Percentiles rank a stretch among this genome's conserved stretches.
These are phyloP conservation scores for Stenodera caucasica DNA, from an alignment of 2,888 invertebrate species.

Conservation along the genomic window DNA sequence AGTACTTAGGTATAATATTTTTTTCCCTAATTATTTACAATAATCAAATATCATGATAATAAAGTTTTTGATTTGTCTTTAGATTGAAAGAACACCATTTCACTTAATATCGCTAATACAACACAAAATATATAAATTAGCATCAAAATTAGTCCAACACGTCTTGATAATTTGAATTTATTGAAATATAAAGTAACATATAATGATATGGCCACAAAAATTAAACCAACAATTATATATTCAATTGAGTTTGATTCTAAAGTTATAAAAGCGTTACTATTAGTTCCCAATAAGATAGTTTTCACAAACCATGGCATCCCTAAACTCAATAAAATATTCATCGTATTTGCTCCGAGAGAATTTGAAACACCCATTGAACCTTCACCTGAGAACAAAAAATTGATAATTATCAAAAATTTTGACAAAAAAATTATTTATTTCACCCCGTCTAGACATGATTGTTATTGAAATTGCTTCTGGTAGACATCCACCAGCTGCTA, in stretches of 20 bases:
- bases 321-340: constrained; percentile 80
- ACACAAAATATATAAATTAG: constrained; percentile 71
- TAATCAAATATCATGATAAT: not conserved
- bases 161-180: constrained; percentile 70
- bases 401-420: not conserved
- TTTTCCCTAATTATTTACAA: not conserved
- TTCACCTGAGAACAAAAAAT: constrained; percentile 67
- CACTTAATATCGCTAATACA: constrained; percentile 75
- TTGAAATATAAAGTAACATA: constrained; percentile 69
- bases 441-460: constrained; percentile 84
- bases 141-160: constrained; percentile 68
- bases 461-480: constrained; percentile 83
- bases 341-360: constrained; percentile 81
- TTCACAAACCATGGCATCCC: constrained; percentile 86
- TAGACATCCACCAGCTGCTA: constrained; percentile 88
- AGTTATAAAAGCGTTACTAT: constrained; percentile 57
- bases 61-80: no score
- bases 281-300: constrained; percentile 60
- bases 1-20: no score
- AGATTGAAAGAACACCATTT: constrained; percentile 58
- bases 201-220: constrained; percentile 72
- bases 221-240: constrained; percentile 77
- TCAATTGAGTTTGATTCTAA: constrained; percentile 80
- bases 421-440: not conserved
- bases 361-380: constrained; percentile 87